Conservation (phyloP, 1,140 invertebrate species). For the Lepidotrigona ventralis region DNA sequence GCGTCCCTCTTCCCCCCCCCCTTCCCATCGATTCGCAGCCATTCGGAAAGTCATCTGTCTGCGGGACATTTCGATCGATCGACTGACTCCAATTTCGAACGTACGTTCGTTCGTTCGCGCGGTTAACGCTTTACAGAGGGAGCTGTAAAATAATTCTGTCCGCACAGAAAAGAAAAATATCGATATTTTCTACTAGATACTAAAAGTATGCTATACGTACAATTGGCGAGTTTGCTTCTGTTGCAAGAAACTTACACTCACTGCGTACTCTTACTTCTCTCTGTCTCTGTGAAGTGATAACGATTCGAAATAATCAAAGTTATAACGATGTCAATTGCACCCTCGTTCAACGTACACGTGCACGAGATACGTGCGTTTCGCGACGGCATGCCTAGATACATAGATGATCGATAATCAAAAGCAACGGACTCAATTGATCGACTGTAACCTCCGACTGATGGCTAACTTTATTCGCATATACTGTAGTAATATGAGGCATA, state of each 20-base stretch:
- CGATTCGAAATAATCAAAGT: conserved; percentile 31
- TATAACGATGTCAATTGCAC: conserved; percentile 44
- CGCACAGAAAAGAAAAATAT: not conserved
- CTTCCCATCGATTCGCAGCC: conserved; percentile 12
- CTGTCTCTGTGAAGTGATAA: conserved; percentile 19
- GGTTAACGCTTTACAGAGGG: conserved; percentile 29
- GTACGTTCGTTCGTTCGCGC: conserved; percentile 15
- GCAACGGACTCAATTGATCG: conserved; percentile 26
- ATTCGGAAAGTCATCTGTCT: not conserved
- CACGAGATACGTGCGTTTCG: not conserved
- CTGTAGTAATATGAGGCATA: conserved; percentile 23
- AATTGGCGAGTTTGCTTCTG: not conserved
- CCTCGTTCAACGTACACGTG: conserved; percentile 23
- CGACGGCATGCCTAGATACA: conserved; percentile 19
- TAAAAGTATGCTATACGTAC: not conserved
- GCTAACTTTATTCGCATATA: not conserved
- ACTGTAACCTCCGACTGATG: not conserved
- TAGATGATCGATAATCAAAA: conserved; percentile 40
- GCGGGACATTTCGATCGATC: conserved; percentile 25
- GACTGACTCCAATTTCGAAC: not conserved
- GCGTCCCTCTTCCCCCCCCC: not conserved
- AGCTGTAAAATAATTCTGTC: conserved; percentile 5
- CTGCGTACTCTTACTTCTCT: too few relatives aligned
- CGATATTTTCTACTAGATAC: not conserved
- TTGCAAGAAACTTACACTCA: too few relatives aligned